phyloP scores from a whole-genome alignment of 2,888 invertebrate species.

The Orchestes rusci region DNA sequence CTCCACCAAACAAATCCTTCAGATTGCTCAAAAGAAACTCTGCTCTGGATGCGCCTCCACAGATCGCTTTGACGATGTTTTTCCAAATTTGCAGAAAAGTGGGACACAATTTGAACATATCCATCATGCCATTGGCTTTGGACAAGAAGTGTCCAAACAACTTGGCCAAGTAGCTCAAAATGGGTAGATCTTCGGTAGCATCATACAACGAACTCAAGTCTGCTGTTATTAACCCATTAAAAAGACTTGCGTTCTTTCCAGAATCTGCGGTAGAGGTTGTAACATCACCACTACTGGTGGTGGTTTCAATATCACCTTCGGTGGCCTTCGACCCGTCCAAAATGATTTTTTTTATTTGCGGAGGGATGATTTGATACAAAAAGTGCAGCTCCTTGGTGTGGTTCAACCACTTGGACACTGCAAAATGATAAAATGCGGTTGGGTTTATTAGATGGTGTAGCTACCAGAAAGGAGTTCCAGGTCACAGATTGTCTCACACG shows the following conservation, averaged over 20 bases:
- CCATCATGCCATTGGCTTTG: not conserved
- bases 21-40: conserved; percentile 5
- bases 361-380: conserved; percentile 5
- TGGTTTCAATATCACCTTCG: no score
- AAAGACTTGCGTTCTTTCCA: not conserved
- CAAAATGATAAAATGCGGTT: no score
- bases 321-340: not conserved
- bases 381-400: conserved; percentile 13
- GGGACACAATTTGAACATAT: conserved; percentile 1
- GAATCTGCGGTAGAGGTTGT: not conserved
- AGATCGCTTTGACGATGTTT: not conserved
- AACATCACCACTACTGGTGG: not conserved
- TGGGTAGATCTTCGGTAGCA: conserved; percentile 4
- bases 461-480: conserved; percentile 9
- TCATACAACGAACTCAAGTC: conserved; percentile 3
- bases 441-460: no score
- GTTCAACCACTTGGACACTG: conserved; percentile 14
- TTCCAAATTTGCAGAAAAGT: conserved; percentile 7
- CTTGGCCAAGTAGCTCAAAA: conserved; percentile 6
- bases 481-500: conserved; percentile 7
- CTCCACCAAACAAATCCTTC: conserved; percentile 7
- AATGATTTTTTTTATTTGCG: not conserved
- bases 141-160: conserved; percentile 7
- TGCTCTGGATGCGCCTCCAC: not conserved
- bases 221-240: conserved; percentile 2